Conservation (phyloP, 2,113 vertebrate genomes). For the Ceratotherium simum region DNA sequence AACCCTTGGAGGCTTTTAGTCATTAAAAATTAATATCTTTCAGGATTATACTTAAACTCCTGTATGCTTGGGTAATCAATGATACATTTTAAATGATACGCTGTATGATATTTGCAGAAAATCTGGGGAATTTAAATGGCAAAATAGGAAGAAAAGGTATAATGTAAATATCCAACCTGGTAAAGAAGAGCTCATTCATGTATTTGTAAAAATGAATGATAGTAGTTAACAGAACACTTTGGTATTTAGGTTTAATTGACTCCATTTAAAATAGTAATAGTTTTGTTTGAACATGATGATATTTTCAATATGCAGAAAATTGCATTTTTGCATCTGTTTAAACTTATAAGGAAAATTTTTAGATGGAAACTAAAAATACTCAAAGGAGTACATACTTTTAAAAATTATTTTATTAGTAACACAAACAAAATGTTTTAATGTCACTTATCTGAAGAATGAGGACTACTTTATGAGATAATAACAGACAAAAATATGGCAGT, state of each 20-base stretch:
- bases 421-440: not conserved
- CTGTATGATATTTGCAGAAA: not conserved
- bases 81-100: not conserved
- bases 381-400: not conserved
- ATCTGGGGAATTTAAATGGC: not conserved
- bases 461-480: not conserved
- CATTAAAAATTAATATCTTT: not conserved
- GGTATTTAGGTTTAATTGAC: not conserved
- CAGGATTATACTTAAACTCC: not conserved
- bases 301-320: constrained; percentile 33
- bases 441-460: not conserved
- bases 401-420: not conserved
- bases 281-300: not conserved
- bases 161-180: not conserved
- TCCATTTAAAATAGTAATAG: not conserved
- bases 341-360: not conserved
- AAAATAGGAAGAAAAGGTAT: not conserved
- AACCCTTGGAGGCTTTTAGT: not conserved
- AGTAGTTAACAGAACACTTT: not conserved
- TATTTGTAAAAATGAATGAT: not conserved
- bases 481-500: not conserved
- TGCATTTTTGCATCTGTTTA: not conserved
- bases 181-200: not conserved
- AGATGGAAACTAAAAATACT: not conserved
- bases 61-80: not conserved